Evolutionary conservation across 53 echinoderm and acorn worm species (phyloP).

Genomic region (Holothuria scabra): DNA sequence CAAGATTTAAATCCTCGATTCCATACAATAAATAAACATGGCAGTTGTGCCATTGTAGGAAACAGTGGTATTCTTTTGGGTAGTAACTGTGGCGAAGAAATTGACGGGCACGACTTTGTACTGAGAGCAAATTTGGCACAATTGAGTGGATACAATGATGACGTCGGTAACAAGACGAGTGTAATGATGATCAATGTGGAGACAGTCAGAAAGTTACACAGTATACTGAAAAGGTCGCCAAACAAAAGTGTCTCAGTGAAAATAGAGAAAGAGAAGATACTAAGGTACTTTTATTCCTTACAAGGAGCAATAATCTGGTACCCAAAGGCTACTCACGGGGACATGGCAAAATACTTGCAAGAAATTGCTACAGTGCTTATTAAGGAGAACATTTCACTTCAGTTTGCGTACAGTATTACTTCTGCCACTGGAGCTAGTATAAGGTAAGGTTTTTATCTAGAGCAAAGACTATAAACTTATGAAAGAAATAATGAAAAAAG

Average conservation of each 20-base stretch:
- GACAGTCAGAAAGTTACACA: background rate
- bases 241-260: too few relatives aligned
- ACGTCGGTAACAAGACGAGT: too few relatives aligned
- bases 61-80: background rate
- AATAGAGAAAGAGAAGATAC: background rate
- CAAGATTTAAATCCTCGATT: background rate
- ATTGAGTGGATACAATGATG: too few relatives aligned
- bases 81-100: background rate
- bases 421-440: too few relatives aligned
- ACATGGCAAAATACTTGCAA: background rate
- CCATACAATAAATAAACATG: background rate
- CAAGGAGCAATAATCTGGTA: background rate
- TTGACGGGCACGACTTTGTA: too few relatives aligned
- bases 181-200: background rate
- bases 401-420: background rate
- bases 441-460: too few relatives aligned
- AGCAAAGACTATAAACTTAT: too few relatives aligned
- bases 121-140: too few relatives aligned
- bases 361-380: background rate
- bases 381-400: background rate
- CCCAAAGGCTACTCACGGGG: background rate
- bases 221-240: background rate
- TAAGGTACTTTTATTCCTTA: background rate
- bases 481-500: too few relatives aligned
- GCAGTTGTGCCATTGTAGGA: slow-evolving; percentile 4